These are phyloP conservation scores for Limnephilus marmoratus DNA, from an alignment of 2,888 invertebrate species.

Conservation along the genomic window DNA sequence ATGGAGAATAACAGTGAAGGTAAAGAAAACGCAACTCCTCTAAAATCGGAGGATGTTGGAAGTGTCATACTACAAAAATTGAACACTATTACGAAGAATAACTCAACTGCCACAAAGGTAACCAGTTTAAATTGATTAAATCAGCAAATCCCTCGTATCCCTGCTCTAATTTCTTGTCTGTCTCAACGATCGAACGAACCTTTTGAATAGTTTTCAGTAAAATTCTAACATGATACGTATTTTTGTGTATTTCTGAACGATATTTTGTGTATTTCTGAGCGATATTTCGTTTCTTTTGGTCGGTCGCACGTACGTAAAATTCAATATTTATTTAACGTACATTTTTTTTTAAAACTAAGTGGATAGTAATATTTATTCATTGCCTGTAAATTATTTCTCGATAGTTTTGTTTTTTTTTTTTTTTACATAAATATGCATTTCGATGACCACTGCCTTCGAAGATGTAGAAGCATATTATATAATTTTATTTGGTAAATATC, in stretches of 20 bases:
- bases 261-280: background rate
- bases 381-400: too few species aligned
- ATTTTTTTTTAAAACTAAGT: background rate
- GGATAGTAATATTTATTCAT: background rate
- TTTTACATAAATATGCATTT: too few species aligned
- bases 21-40: constrained; percentile 59
- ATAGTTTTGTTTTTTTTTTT: too few species aligned
- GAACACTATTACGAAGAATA: constrained; percentile 64
- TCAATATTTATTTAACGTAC: background rate
- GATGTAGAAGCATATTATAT: too few species aligned
- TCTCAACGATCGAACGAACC: background rate
- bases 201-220: background rate
- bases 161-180: background rate
- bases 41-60: constrained; percentile 56
- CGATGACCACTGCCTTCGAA: too few species aligned
- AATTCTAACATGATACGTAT: background rate
- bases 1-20: constrained; percentile 51
- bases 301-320: background rate
- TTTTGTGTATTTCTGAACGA: background rate
- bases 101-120: constrained; percentile 70
- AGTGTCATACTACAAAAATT: constrained; percentile 60
- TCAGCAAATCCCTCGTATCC: background rate
- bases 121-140: background rate
- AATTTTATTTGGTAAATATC: too few species aligned
- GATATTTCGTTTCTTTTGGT: background rate